Base-by-base conservation (phyloP, 2,888 invertebrate genomes). In the Agrochola circellaris region DNA sequence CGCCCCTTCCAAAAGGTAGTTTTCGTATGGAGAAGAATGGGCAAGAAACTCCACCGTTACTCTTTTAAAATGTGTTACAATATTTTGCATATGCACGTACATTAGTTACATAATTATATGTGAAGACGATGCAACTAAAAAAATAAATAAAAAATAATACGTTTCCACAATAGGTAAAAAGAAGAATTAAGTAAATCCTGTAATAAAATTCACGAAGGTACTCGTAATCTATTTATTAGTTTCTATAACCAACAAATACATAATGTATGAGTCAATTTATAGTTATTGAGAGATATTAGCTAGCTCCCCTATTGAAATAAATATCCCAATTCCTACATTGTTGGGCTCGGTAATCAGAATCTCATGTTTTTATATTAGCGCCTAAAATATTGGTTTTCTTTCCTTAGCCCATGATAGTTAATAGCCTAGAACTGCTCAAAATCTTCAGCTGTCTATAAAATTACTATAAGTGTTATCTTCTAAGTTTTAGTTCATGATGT, bases 201-300 rank as follows among this genome's bases (percentile, higher is more conserved):
- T 77, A 79, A 88, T 82, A 80, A 85, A 83, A 87, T 83, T 86
- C 80, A 80, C 60, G 65, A 48, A n/a, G 3, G 72, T 70, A 73
- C 38, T n/a, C 42, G 68, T 76, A 73, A 76, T 84, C 48, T 69
- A 78, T 62, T 75, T 86, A 81, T 81, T 83, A 26, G 69, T 69
- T 88, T 65, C 51, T 70, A 65, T 86, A 75, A 77, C 56, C 23
- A 73, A 69, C 26, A 73, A 48, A 87, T 86, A 67, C 81, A 88
- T 86, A 60, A 86, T 87, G 78, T 75, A 86, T 89, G 79, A 86
- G 74, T 77, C 73, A 61, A 82, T 80, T 79, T 74, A 86, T 82
- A 77, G 42, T 86, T 73, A 78, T 81, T 75, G 75, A n/a, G 48
- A n/a, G 65, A 61, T 80, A 73, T 82, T 60, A 82, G 58, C 34